Conservation (phyloP, 2,888 invertebrate genomes). For the Bugula neritina region DNA sequence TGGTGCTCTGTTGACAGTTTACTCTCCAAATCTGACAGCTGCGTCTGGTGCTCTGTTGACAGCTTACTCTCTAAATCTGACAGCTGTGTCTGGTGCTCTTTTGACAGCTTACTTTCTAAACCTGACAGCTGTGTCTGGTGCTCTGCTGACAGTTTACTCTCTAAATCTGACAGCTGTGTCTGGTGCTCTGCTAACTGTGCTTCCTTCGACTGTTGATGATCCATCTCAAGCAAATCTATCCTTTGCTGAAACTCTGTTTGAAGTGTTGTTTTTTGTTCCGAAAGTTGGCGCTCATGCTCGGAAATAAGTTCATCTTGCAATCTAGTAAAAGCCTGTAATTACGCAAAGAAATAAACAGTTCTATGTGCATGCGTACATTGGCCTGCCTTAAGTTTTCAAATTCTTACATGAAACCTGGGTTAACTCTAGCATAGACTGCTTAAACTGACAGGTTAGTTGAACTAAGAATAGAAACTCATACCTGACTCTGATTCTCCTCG, state of each 20-base stretch:
- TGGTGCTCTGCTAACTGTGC: not conserved
- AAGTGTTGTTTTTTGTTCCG: not conserved
- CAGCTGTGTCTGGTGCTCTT: not conserved
- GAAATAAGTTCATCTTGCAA: not conserved
- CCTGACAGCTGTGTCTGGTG: not conserved
- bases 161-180: not conserved
- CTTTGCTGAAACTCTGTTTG: not conserved
- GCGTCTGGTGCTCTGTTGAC: not conserved
- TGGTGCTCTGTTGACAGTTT: not conserved
- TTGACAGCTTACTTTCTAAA: not conserved
- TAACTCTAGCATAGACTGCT: too few species aligned
- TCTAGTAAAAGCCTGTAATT: not conserved
- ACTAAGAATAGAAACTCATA: too few species aligned
- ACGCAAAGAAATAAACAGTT: too few species aligned
- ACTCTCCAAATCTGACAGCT: not conserved
- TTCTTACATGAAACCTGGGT: too few species aligned
- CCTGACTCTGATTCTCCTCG: conserved; percentile 16
- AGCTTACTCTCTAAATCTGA: not conserved
- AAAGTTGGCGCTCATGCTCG: not conserved
- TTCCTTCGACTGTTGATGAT: not conserved
- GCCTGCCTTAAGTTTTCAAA: too few species aligned
- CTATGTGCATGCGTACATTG: too few species aligned
- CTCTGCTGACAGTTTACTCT: not conserved
- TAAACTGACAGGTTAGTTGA: too few species aligned
- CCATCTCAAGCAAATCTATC: not conserved